A percentile compares a stretch with the other conserved stretches of the same genome.
phyloP scores from a whole-genome alignment of 1,140 invertebrate species.

The Heliconius nattereri region DNA sequence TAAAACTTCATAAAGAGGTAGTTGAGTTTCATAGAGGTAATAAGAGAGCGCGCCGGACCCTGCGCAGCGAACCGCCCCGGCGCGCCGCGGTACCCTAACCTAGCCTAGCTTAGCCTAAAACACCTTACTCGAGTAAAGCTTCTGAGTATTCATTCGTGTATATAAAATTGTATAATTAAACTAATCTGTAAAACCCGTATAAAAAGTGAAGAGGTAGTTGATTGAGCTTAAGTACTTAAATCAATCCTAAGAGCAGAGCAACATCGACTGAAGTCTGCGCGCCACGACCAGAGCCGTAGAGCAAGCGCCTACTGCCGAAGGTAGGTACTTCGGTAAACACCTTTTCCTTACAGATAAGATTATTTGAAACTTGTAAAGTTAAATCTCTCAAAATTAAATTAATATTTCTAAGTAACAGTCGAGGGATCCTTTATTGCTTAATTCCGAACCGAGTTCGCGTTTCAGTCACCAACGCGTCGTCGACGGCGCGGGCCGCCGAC shows the following conservation, averaged over 20 bases:
- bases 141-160: constrained; percentile 80
- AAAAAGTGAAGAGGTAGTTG: constrained; percentile 80
- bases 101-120: constrained; percentile 66
- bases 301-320: constrained; percentile 48
- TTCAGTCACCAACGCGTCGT: constrained; percentile 75
- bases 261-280: constrained; percentile 55
- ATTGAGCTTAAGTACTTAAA: constrained; percentile 79
- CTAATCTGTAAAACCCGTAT: constrained; percentile 80
- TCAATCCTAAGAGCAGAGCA: constrained; percentile 70
- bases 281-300: constrained; percentile 45
- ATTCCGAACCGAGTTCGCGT: constrained; percentile 66
- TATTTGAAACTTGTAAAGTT: constrained; percentile 73
- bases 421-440: constrained; percentile 72
- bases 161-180: constrained; percentile 80
- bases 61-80: constrained; percentile 71
- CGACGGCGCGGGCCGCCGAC: constrained; percentile 55
- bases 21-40: constrained; percentile 75
- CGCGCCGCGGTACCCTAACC: constrained; percentile 60
- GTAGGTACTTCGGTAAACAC: constrained; percentile 52
- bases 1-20: constrained; percentile 78
- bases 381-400: constrained; percentile 79
- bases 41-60: constrained; percentile 70
- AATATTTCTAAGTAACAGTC: constrained; percentile 78
- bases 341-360: constrained; percentile 67
- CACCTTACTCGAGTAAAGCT: constrained; percentile 80